phyloP scores from a whole-genome alignment of 1,140 invertebrate genomes.

The Neodiprion lecontei region DNA sequence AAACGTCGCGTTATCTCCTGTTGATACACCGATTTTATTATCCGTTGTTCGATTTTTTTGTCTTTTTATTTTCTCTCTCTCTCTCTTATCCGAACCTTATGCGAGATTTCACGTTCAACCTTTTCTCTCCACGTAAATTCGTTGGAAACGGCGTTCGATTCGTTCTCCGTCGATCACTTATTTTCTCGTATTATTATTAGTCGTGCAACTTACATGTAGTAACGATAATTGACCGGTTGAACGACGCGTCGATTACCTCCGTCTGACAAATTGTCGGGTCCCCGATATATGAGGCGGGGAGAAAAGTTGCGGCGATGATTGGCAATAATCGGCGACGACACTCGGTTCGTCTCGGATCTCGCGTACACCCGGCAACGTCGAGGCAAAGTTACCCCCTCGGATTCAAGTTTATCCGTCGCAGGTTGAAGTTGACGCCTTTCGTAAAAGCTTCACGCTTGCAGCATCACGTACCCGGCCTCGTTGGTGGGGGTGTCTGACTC shows the following conservation, averaged over 20 bases:
- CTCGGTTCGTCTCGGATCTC: no score
- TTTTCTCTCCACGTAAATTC: background rate
- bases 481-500: background rate
- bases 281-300: no score
- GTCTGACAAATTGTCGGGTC: no score
- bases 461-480: background rate
- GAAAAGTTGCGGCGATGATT: background rate
- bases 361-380: no score
- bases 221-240: no score
- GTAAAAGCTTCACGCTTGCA: background rate
- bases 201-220: background rate
- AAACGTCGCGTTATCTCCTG: background rate
- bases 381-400: background rate
- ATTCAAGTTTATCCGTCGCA: no score
- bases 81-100: background rate
- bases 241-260: no score
- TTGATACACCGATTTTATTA: background rate
- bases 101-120: background rate
- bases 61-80: background rate
- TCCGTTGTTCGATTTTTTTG: background rate
- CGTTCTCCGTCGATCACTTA: conserved; percentile 1
- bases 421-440: no score
- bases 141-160: background rate
- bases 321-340: background rate
- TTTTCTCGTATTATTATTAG: background rate